Base-by-base conservation (phyloP, 2,113 vertebrate genomes). In the Dasyornis broadbenti region DNA sequence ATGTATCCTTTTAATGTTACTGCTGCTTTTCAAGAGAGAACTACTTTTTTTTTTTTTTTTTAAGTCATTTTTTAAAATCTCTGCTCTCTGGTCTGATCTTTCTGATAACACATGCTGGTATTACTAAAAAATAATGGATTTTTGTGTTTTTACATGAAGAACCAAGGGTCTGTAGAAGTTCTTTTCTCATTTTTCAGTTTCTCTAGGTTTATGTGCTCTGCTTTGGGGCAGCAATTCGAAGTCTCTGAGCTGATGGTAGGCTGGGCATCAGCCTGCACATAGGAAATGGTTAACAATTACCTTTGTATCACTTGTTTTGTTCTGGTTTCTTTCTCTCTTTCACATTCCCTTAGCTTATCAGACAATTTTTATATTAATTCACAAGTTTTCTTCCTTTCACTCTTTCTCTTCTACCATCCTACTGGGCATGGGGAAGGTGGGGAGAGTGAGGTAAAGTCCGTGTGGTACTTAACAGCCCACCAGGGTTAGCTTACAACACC, bases 401-500 rank as follows among this genome's bases (percentile, higher is more conserved):
- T 65, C 17, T 42, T 82, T 6, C 7, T 54, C 31, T 65, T 78
- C 12, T 12, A 19, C 18, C 10, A 27, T 28, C 9, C 23, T 81
- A 8, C 23, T 26, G 11, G 21, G 7, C 1, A 3, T 37, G 6
- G 6, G 1, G 11, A 45, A 9, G 4, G 18, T 28, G 14, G 15
- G 6, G 18, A 7, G 3, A 71, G 9, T 13, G 10, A 82, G 9
- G 8, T 85, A 90, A 24, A 35, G 16, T 18, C 24, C 68, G 4
- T 30, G 8, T 44, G 35, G 45, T 90, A 44, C 40, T 60, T 71
- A 73, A 9, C 22, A 73, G 39, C 22, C 30, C 37, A 26, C 16
- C 3, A n/a, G 26, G 8, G 8, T 63, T 56, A 65, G 60, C 7
- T 10, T 47, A 39, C 17, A 75, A 35, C 8, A 42, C 11, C n/a